Evolutionary conservation across 2,113 vertebrate genomes (phyloP).

Genomic region (Takifugu bimaculatus): DNA sequence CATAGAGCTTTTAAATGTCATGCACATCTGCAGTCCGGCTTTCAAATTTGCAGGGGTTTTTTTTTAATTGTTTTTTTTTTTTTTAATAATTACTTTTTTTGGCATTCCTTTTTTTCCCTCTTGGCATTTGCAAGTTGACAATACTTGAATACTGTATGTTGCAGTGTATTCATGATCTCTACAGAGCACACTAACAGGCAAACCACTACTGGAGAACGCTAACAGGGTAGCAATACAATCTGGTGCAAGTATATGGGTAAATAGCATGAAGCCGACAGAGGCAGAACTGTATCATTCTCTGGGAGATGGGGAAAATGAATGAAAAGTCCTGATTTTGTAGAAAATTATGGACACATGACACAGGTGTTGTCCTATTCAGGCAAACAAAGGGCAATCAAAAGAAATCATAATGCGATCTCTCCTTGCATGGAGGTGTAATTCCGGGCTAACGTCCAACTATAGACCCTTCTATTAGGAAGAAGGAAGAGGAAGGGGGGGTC

Average conservation of each 20-base stretch:
- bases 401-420: slow-evolving; percentile 71
- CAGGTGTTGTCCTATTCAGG: slow-evolving; percentile 86
- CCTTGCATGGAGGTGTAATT: slow-evolving; percentile 76
- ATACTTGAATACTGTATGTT: slow-evolving; percentile 77
- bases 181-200: slow-evolving; percentile 88
- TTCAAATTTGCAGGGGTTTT: slow-evolving; percentile 72
- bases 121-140: slow-evolving; percentile 99
- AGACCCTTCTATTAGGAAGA: slow-evolving; percentile 64
- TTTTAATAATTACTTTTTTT: slow-evolving; percentile 33
- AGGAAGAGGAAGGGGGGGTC: slow-evolving; percentile 60
- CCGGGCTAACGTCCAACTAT: slow-evolving; percentile 65
- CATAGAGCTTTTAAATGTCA: slow-evolving; percentile 76
- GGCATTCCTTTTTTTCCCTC: slow-evolving; percentile 74
- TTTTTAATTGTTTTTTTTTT: slow-evolving; percentile 47
- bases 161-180: slow-evolving; percentile 78
- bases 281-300: slow-evolving; percentile 87
- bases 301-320: slow-evolving; percentile 74
- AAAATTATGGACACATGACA: slow-evolving; percentile 80
- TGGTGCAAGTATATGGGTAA: slow-evolving; percentile 87
- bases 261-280: slow-evolving; percentile 85
- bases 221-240: slow-evolving; percentile 86
- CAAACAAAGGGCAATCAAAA: slow-evolving; percentile 84
- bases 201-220: slow-evolving; percentile 83
- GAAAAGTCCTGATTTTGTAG: slow-evolving; percentile 78
- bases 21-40: slow-evolving; percentile 74